Base-by-base conservation (phyloP, 2,888 invertebrate genomes). In the Cephus rjabovi region DNA sequence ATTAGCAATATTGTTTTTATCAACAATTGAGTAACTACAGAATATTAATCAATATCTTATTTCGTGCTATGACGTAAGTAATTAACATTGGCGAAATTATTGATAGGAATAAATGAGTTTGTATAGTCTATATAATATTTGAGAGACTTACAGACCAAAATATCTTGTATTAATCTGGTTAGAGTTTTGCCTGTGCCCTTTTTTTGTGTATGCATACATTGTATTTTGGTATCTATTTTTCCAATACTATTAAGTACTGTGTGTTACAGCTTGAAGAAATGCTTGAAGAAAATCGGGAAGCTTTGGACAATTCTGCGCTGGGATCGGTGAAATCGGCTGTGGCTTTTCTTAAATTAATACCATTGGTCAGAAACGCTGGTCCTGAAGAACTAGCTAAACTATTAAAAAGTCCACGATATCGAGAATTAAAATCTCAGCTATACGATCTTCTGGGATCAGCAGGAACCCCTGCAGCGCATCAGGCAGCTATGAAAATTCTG, bases 371-470 rank as follows among this genome's bases (percentile, higher is more conserved):
- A 86, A 92, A 92, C 37, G 92, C 95, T 0, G 93, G 93, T 3
- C 92, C 93, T 74, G 93, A 94, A 9, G 95, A 95, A 69, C 93
- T 96, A 82, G 91, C 91, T 12, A 94, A 93, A 87, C 92, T 93
- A 69, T 92, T 95, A 81, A 93, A 93, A 77, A 92, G 93, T 75
- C 92, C 93, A 35, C 94, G 94, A 79, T 94, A 95, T 83, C 92
- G 93, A 79, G 91, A 93, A 15, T 92, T 95, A 87, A 94, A 93
- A 81, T 92, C 93, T 11, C 95, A 96, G 88, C 86, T 97, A 11
- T 93, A 95, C 75, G 96, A 97, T 89, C 91, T 96, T 3, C 91
- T 95, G 37, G 96, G 95, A 1, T 95, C 95, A 1, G 93, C 95
- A 0, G 96, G 96, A 87, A 96, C 96, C 0, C 87, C 92, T 4